Evolutionary conservation across 2,888 invertebrate genomes (phyloP).

Genomic region (Caenorhabditis afra): DNA sequence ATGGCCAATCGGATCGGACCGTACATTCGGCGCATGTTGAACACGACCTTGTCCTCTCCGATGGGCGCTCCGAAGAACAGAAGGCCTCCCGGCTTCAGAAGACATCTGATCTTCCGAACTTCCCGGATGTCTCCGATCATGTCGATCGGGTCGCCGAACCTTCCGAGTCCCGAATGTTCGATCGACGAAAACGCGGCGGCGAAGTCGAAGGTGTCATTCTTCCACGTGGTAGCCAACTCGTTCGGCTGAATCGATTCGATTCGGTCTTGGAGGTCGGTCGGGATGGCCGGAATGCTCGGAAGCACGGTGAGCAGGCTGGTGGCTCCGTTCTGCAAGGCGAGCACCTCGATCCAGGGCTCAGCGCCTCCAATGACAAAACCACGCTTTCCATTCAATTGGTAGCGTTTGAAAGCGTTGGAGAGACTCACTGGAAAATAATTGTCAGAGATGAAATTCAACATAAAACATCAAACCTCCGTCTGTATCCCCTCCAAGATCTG

Average conservation of each 20-base stretch:
- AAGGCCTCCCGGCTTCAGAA: constrained; percentile 44
- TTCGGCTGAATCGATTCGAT: constrained; percentile 24
- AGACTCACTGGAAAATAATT: constrained; percentile 45
- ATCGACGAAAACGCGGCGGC: constrained; percentile 55
- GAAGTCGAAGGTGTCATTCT: constrained; percentile 47
- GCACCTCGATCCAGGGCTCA: constrained; percentile 42
- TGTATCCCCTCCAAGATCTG: neutral
- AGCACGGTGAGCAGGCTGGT: constrained; percentile 34
- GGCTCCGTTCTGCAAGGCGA: constrained; percentile 31
- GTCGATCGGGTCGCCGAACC: constrained; percentile 57
- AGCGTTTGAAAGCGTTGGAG: constrained; percentile 9
- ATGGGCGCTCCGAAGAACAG: constrained; percentile 49
- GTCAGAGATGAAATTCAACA: too few species aligned
- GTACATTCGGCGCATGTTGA: constrained; percentile 31
- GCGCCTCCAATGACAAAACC: constrained; percentile 45
- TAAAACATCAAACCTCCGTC: neutral
- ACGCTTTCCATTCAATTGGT: constrained; percentile 1
- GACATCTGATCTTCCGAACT: constrained; percentile 47
- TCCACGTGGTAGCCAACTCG: constrained; percentile 25
- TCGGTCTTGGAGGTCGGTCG: neutral
- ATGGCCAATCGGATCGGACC: constrained; percentile 40
- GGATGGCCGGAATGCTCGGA: constrained; percentile 17
- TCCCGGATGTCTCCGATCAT: constrained; percentile 61
- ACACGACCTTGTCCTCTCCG: constrained; percentile 19
- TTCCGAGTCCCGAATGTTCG: constrained; percentile 53